A percentile compares a stretch with the other conserved stretches of the same genome.
Evolutionary conservation across 1,140 invertebrate genomes (phyloP).

Genomic region (Anastatus disparis): DNA sequence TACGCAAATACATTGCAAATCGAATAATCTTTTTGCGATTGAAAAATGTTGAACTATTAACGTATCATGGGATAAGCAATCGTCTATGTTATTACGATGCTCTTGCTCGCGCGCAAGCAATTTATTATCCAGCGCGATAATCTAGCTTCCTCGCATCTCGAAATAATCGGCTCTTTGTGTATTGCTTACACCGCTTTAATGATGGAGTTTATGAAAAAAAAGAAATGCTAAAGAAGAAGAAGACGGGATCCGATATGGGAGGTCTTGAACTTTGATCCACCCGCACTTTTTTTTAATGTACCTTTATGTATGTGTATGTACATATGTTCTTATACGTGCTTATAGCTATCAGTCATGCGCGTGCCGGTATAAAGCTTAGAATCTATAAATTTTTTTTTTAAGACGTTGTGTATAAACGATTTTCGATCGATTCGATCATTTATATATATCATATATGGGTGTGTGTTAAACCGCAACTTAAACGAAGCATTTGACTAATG

Average conservation of each 20-base stretch:
- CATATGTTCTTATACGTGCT: no score
- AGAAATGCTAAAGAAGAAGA: no score
- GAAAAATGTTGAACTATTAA: not conserved
- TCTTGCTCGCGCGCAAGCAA: constrained; percentile 11
- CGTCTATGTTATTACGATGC: constrained; percentile 45
- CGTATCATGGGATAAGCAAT: not conserved
- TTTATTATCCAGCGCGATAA: constrained; percentile 20
- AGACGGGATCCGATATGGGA: constrained; percentile 15
- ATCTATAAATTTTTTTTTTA: no score
- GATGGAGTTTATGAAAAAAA: no score
- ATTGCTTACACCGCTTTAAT: not conserved
- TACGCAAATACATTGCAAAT: constrained; percentile 7
- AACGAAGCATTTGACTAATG: no score
- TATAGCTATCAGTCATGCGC: not conserved
- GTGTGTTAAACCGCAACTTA: no score
- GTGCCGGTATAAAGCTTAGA: not conserved
- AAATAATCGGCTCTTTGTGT: not conserved
- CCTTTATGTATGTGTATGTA: no score
- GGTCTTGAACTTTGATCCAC: constrained; percentile 17
- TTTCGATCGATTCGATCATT: no score
- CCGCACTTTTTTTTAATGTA: not conserved
- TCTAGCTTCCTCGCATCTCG: constrained; percentile 30
- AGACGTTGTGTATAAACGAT: not conserved
- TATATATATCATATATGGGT: no score
- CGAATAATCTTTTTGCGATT: not conserved